Evolutionary conservation across 2,888 invertebrate species (phyloP).

Genomic region (Eilema sororculum): DNA sequence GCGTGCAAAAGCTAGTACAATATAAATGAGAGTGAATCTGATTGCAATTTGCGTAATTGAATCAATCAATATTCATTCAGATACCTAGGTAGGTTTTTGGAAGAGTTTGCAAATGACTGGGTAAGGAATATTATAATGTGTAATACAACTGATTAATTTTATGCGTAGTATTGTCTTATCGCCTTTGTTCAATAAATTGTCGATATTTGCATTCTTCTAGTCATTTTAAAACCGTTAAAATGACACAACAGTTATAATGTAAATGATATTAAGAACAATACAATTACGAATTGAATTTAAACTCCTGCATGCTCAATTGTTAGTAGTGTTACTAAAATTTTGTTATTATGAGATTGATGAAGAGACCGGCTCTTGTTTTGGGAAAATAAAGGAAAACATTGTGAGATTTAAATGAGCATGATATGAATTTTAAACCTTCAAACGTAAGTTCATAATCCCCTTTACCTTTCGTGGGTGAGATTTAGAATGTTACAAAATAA

Average conservation of each 20-base stretch:
- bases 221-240: neutral
- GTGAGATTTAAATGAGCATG: neutral
- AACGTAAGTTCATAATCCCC: too few species aligned
- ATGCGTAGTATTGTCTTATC: too few species aligned
- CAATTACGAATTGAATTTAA: neutral
- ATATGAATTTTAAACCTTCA: neutral
- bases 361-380: neutral
- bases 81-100: neutral
- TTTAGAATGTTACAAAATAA: conserved; percentile 26
- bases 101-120: neutral
- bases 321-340: neutral
- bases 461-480: conserved; percentile 4
- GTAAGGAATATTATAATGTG: neutral
- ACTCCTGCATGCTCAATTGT: too few species aligned
- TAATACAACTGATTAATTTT: neutral
- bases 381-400: neutral
- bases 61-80: neutral
- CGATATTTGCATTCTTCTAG: neutral
- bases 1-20: too few species aligned
- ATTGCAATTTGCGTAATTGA: neutral
- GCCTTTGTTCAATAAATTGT: neutral
- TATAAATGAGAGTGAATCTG: neutral
- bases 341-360: neutral
- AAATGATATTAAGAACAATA: neutral
- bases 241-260: neutral